These are phyloP conservation scores for Peromyscus californicus DNA, from an alignment of 2,113 vertebrate species.

Conservation along the genomic window DNA sequence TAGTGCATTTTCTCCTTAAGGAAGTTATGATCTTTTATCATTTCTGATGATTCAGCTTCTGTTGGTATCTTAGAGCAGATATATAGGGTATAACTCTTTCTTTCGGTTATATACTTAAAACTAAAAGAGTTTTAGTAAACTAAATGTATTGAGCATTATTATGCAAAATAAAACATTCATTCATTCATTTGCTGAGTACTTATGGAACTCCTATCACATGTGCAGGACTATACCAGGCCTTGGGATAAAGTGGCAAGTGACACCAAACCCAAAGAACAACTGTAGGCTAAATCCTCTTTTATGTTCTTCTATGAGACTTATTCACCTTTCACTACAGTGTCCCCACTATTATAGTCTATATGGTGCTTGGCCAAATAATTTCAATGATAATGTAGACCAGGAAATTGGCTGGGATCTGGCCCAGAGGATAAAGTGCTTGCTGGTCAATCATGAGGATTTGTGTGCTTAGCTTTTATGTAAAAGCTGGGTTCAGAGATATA, in stretches of 20 bases:
- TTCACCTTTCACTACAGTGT: background rate
- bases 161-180: background rate
- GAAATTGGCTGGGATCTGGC: background rate
- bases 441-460: background rate
- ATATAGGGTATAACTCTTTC: background rate
- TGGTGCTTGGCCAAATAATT: background rate
- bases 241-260: background rate
- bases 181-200: background rate
- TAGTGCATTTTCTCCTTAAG: background rate
- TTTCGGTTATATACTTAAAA: slow-evolving; percentile 7
- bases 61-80: background rate
- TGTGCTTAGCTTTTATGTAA: background rate
- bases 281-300: background rate
- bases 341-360: background rate
- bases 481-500: background rate
- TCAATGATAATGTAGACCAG: background rate
- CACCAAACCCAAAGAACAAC: background rate
- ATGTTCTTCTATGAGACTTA: background rate
- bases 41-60: slow-evolving; percentile 53
- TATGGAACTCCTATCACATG: background rate
- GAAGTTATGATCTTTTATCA: background rate
- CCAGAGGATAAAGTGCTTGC: background rate
- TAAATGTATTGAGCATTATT: background rate
- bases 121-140: slow-evolving; percentile 33
- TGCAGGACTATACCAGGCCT: background rate